phyloP scores from a whole-genome alignment of 1,140 invertebrate genomes.

The Nomia melanderi region DNA sequence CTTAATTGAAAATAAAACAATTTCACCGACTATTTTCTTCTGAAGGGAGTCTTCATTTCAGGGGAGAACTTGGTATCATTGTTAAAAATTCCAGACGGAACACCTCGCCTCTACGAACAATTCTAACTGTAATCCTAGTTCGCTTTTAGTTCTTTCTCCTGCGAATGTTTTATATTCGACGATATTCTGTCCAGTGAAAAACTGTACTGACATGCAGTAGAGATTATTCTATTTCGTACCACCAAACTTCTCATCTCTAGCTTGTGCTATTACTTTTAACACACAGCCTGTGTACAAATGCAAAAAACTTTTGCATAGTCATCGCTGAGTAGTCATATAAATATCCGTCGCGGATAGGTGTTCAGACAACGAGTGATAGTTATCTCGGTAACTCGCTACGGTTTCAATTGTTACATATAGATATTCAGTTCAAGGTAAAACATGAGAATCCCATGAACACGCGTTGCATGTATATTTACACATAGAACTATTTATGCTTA shows the following conservation, averaged over 20 bases:
- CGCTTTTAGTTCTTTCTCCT: not conserved
- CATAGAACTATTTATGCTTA: slow-evolving; percentile 51
- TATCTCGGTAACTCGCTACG: slow-evolving; percentile 40
- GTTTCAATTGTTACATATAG: slow-evolving; percentile 32
- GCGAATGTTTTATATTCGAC: not conserved
- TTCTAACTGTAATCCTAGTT: not conserved
- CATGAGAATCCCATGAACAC: slow-evolving; percentile 15
- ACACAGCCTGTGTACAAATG: slow-evolving; percentile 37
- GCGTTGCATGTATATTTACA: slow-evolving; percentile 57
- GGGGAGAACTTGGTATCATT: not conserved
- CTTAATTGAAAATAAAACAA: slow-evolving; percentile 1
- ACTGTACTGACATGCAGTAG: no score
- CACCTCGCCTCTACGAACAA: not conserved
- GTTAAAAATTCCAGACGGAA: no score
- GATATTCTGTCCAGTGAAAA: not conserved
- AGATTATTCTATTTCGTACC: not conserved
- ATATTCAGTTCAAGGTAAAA: slow-evolving; percentile 6
- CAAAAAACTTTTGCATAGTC: slow-evolving; percentile 55
- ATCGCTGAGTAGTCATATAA: slow-evolving; percentile 41
- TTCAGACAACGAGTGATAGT: slow-evolving; percentile 43
- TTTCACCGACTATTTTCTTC: not conserved
- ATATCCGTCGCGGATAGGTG: slow-evolving; percentile 32
- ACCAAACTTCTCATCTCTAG: slow-evolving; percentile 25
- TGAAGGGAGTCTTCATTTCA: not conserved
- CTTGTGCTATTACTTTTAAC: slow-evolving; percentile 33